A percentile compares a stretch with the other conserved stretches of the same genome.
Conservation (phyloP, 2,113 vertebrate genomes). For the Morphnarchus princeps region DNA sequence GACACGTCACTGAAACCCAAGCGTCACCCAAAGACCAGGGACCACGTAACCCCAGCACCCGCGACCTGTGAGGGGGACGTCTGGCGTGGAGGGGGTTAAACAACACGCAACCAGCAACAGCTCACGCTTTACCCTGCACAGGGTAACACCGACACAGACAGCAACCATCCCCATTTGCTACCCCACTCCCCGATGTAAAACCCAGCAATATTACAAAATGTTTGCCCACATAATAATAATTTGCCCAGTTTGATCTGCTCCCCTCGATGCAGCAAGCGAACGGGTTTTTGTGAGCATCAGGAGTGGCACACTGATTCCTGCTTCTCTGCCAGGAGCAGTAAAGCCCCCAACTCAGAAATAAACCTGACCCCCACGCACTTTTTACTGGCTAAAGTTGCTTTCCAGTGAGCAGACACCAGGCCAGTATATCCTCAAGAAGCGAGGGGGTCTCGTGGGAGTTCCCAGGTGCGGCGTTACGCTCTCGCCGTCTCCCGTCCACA, state of each 20-base stretch:
- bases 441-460: neutral
- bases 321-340: neutral
- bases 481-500: fast-evolving
- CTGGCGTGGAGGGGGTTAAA: fast-evolving
- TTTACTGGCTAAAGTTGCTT: neutral
- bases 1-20: fast-evolving
- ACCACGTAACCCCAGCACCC: fast-evolving
- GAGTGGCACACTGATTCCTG: neutral
- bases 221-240: neutral
- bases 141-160: neutral
- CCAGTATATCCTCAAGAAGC: neutral
- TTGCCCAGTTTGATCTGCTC: neutral
- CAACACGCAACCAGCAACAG: neutral
- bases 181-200: neutral
- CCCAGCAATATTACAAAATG: neutral
- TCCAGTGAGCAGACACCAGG: neutral
- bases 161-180: fast-evolving
- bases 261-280: neutral
- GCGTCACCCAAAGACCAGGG: neutral
- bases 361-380: neutral
- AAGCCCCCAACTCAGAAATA: neutral
- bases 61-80: neutral
- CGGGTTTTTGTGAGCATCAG: neutral
- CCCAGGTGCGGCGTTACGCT: neutral
- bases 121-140: neutral